phyloP scores from a whole-genome alignment of 2,113 vertebrate species.

The Odobenus rosmarus region DNA sequence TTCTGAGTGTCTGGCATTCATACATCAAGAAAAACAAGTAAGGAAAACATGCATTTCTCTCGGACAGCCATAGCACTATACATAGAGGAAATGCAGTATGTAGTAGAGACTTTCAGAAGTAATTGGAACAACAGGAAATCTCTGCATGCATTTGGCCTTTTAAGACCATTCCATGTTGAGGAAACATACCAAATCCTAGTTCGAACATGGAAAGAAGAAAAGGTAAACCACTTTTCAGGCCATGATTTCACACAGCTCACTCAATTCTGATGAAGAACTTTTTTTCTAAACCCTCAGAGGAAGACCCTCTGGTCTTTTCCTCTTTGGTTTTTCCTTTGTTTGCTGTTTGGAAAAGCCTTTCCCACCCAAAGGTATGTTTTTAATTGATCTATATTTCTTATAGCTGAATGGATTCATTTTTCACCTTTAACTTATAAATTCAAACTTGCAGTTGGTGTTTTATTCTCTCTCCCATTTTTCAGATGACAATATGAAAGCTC shows the following conservation, averaged over 20 bases:
- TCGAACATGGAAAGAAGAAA: not conserved
- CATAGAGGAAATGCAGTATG: not conserved
- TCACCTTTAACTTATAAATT: constrained; percentile 40
- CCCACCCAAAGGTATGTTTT: not conserved
- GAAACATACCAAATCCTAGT: not conserved
- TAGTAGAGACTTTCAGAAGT: not conserved
- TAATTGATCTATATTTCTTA: not conserved
- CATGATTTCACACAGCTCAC: not conserved
- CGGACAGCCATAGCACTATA: not conserved
- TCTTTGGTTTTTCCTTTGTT: constrained; percentile 3
- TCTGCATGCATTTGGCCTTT: not conserved
- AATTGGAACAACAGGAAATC: not conserved
- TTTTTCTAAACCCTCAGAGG: not conserved
- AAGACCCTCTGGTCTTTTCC: not conserved
- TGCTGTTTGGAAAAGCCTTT: not conserved
- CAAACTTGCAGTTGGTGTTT: not conserved
- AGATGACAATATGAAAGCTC: not conserved
- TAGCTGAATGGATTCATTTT: not conserved
- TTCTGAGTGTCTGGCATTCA: not conserved
- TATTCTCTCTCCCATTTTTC: constrained; percentile 1
- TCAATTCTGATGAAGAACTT: not conserved
- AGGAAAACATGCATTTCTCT: not conserved
- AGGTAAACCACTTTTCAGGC: not conserved
- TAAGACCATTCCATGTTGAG: not conserved
- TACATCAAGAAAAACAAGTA: not conserved